These are phyloP conservation scores for Cirrhinus molitorella DNA, from an alignment of 2,797 vertebrate genomes.

Conservation along the genomic window DNA sequence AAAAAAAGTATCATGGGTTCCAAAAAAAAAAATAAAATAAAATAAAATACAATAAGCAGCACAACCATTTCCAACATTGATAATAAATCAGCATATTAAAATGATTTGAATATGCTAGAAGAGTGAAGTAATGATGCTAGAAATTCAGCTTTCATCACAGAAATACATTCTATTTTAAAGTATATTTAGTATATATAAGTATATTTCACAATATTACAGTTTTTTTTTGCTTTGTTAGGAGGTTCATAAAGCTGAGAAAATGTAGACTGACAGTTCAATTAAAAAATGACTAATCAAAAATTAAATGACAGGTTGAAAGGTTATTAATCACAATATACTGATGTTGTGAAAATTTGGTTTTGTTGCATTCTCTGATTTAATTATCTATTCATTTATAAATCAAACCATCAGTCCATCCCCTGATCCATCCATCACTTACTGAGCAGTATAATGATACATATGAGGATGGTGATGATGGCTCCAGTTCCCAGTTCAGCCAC, in stretches of 20 bases:
- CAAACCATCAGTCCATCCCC: not conserved
- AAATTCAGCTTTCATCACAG: too few species aligned
- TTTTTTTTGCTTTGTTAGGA: not conserved
- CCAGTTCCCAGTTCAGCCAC: conserved; percentile 94
- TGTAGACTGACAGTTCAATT: conserved; percentile 1
- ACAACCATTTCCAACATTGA: too few species aligned
- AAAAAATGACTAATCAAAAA: not conserved
- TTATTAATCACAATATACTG: conserved; percentile 28
- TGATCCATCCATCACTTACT: conserved; percentile 74
- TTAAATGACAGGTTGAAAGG: conserved; percentile 6
- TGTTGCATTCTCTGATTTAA: conserved; percentile 19
- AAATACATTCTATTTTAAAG: too few species aligned
- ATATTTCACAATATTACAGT: too few species aligned
- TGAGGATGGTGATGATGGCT: conserved; percentile 94
- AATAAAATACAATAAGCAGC: too few species aligned
- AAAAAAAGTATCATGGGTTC: too few species aligned
- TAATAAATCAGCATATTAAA: too few species aligned
- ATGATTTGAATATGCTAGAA: too few species aligned
- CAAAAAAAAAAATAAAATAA: too few species aligned
- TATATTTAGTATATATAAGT: too few species aligned
- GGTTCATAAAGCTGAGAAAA: not conserved
- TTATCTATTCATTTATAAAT: conserved; percentile 22
- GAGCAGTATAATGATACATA: conserved; percentile 94
- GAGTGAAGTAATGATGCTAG: too few species aligned
- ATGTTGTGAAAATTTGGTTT: conserved; percentile 11